These are phyloP conservation scores for Clamator glandarius DNA, from an alignment of 2,797 vertebrate genomes.

Conservation along the genomic window DNA sequence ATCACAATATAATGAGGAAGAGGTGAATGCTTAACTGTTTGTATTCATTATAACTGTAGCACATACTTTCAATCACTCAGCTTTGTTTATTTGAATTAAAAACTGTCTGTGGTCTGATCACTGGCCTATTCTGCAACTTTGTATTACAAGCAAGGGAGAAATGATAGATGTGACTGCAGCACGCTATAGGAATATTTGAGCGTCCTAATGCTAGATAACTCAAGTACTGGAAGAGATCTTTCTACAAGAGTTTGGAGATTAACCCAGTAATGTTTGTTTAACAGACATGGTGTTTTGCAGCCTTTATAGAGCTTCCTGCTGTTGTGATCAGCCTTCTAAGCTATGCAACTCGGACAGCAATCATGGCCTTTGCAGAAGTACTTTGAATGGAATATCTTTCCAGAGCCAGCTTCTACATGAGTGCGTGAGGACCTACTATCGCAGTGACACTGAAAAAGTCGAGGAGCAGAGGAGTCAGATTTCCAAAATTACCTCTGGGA, in stretches of 20 bases:
- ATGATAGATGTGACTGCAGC: background rate
- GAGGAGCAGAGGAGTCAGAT: background rate
- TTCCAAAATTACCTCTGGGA: background rate
- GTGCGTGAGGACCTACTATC: background rate
- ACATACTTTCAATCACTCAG: background rate
- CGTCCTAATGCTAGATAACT: background rate
- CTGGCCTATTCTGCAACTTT: background rate
- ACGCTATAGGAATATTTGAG: background rate
- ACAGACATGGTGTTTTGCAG: background rate
- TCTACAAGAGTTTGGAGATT: background rate
- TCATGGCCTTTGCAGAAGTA: background rate
- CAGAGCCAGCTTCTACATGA: background rate
- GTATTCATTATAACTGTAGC: background rate
- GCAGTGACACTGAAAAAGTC: background rate
- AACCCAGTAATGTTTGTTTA: background rate
- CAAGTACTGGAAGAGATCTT: background rate
- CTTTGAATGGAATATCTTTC: background rate
- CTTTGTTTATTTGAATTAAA: background rate
- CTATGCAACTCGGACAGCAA: background rate
- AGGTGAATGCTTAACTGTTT: background rate
- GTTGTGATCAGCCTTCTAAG: background rate
- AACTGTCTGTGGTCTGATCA: background rate
- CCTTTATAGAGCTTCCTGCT: background rate
- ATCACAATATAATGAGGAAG: background rate
- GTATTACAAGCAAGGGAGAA: background rate